phyloP scores from a whole-genome alignment of 2,888 invertebrate genomes.

The Alviniconcha strummeri region DNA sequence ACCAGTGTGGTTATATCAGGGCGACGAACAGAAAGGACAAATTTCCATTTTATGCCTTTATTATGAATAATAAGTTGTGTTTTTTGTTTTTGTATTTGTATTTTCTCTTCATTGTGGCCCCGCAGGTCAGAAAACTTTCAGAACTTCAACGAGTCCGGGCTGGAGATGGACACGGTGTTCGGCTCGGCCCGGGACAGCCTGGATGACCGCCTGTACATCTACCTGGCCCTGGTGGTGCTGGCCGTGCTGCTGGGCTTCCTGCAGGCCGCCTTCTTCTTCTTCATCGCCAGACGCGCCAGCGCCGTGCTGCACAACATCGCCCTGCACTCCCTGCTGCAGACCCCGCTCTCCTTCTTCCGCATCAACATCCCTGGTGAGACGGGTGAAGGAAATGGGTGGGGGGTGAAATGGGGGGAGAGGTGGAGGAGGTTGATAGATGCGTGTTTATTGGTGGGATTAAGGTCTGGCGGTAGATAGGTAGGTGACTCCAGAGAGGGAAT shows the following conservation, averaged over 20 bases:
- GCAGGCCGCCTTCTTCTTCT: conserved; percentile 51
- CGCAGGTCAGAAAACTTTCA: conserved; percentile 46
- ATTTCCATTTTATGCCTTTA: too few species aligned
- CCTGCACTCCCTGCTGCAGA: conserved; percentile 48
- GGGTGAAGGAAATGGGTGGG: not conserved
- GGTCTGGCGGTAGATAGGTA: too few species aligned
- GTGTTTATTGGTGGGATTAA: too few species aligned
- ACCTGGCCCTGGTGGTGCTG: conserved; percentile 47
- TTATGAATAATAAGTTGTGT: too few species aligned
- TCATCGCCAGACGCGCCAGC: conserved; percentile 44
- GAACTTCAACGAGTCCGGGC: conserved; percentile 20
- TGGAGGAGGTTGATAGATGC: not conserved
- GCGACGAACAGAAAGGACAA: too few species aligned
- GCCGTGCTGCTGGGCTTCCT: conserved; percentile 49
- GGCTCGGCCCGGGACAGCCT: conserved; percentile 28
- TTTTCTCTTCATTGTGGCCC: not conserved
- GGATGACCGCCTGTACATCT: conserved; percentile 48
- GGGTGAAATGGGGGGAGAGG: not conserved
- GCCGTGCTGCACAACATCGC: conserved; percentile 47
- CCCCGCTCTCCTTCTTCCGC: conserved; percentile 52
- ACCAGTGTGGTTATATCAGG: too few species aligned
- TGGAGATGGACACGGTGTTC: conserved; percentile 17
- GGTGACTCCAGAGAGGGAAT: too few species aligned
- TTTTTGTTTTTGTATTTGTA: too few species aligned
- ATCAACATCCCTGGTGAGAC: conserved; percentile 43